phyloP scores from a whole-genome alignment of 2,113 vertebrate genomes.

The Lutjanus erythropterus region DNA sequence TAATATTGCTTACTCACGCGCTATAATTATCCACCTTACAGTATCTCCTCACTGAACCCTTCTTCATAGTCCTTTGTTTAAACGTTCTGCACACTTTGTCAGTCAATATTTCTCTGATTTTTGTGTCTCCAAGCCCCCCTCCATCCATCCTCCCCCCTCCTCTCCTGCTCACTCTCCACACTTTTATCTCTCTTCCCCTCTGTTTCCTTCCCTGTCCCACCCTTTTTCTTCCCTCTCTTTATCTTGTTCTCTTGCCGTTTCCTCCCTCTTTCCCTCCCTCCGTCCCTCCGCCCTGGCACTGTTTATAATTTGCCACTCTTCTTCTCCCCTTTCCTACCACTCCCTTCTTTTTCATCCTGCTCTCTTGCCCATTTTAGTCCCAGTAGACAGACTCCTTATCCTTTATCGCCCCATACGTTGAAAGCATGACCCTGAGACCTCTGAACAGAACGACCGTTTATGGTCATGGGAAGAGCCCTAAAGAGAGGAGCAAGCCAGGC shows the following conservation, averaged over 20 bases:
- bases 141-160: neutral
- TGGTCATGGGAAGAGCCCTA: slow-evolving; percentile 69
- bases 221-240: slow-evolving; percentile 57
- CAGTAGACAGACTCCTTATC: slow-evolving; percentile 34
- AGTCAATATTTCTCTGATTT: slow-evolving; percentile 27
- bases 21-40: slow-evolving; percentile 67
- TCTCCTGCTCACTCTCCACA: slow-evolving; percentile 4
- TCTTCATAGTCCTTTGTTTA: slow-evolving; percentile 10
- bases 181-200: slow-evolving; percentile 73
- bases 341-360: slow-evolving; percentile 30
- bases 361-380: slow-evolving; percentile 42
- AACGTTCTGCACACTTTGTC: slow-evolving; percentile 5
- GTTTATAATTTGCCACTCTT: slow-evolving; percentile 60
- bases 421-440: slow-evolving; percentile 68
- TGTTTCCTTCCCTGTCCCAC: slow-evolving; percentile 59
- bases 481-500: slow-evolving; percentile 51
- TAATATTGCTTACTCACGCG: slow-evolving; percentile 58
- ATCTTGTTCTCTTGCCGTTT: slow-evolving; percentile 64
- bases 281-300: slow-evolving; percentile 29
- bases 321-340: slow-evolving; percentile 40
- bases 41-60: slow-evolving; percentile 27
- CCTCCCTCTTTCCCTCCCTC: slow-evolving; percentile 52
- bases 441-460: slow-evolving; percentile 66
- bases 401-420: slow-evolving; percentile 62
- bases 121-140: neutral